Conservation (phyloP, 2,113 vertebrate genomes). For the Pomatorhinus ruficollis region DNA sequence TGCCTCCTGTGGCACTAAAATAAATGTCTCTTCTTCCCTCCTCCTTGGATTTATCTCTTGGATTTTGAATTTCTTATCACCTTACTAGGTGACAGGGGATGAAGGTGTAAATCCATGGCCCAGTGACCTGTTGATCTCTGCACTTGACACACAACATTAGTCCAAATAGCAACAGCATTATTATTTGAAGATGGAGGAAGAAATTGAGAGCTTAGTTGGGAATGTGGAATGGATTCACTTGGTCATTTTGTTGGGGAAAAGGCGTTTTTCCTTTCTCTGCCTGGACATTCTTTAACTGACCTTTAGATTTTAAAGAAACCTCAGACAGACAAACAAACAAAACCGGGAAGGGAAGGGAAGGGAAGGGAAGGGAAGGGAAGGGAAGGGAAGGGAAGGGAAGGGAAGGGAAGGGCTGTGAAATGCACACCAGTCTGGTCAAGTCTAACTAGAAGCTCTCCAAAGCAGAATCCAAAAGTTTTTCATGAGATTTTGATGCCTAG, state of each 20-base stretch:
- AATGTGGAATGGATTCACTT: neutral
- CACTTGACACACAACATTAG: neutral
- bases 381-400: too few relatives aligned
- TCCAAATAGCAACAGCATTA: neutral
- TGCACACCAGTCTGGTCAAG: neutral
- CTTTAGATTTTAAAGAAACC: neutral
- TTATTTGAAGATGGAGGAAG: neutral
- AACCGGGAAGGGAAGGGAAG: too few relatives aligned
- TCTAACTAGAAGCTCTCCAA: neutral
- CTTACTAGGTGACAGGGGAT: neutral
- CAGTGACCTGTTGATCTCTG: neutral
- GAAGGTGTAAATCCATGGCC: neutral
- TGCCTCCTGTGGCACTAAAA: neutral
- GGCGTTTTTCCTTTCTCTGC: neutral
- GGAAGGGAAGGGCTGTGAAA: neutral
- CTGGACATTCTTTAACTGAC: neutral
- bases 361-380: too few relatives aligned
- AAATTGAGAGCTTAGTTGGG: neutral
- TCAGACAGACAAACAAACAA: neutral
- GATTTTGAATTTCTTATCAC: neutral
- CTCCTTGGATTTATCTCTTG: neutral
- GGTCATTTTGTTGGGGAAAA: neutral
- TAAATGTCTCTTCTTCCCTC: neutral
- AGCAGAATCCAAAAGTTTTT: neutral
- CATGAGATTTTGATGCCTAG: neutral